These are phyloP conservation scores for Drosophila kikkawai DNA, from an alignment of 1,140 invertebrate genomes.

Conservation along the genomic window DNA sequence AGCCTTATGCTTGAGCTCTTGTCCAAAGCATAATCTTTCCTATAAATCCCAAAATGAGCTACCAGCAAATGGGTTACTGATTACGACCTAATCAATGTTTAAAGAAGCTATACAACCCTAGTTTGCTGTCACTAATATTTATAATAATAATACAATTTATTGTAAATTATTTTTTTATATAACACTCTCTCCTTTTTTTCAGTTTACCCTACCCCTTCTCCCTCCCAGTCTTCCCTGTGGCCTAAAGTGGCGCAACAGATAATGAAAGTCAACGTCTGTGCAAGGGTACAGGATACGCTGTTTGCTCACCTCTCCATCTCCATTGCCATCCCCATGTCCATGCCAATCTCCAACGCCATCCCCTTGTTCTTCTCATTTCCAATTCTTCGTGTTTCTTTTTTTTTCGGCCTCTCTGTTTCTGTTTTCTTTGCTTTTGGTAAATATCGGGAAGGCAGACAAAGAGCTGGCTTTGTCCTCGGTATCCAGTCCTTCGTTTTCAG, in stretches of 20 bases:
- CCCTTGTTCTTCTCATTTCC: conserved; percentile 5
- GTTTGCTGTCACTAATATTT: neutral
- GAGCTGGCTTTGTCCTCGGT: conserved; percentile 61
- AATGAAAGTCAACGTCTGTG: conserved; percentile 79
- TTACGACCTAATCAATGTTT: neutral
- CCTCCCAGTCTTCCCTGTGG: conserved; percentile 31
- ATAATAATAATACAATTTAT: neutral
- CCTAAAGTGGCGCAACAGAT: conserved; percentile 75
- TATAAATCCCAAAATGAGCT: too few relatives aligned
- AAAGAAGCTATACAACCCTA: neutral
- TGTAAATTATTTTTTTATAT: neutral
- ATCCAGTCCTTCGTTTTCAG: neutral
- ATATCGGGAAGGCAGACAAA: conserved; percentile 46
- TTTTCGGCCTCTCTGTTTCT: conserved; percentile 1
- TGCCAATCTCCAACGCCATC: neutral
- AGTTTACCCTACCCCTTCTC: conserved; percentile 1
- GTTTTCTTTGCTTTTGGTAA: conserved; percentile 16
- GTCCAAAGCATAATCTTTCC: neutral
- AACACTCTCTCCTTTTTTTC: too few relatives aligned
- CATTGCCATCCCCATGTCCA: neutral
- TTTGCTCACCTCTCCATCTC: conserved; percentile 23
- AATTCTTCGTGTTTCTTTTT: conserved; percentile 12
- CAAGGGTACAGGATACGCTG: conserved; percentile 79
- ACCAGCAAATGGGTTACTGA: neutral
- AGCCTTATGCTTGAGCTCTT: too few relatives aligned